A percentile compares a stretch with the other conserved stretches of the same genome.
These are phyloP conservation scores for Brienomyrus brachyistius DNA, from an alignment of 2,113 vertebrate species.

Conservation along the genomic window DNA sequence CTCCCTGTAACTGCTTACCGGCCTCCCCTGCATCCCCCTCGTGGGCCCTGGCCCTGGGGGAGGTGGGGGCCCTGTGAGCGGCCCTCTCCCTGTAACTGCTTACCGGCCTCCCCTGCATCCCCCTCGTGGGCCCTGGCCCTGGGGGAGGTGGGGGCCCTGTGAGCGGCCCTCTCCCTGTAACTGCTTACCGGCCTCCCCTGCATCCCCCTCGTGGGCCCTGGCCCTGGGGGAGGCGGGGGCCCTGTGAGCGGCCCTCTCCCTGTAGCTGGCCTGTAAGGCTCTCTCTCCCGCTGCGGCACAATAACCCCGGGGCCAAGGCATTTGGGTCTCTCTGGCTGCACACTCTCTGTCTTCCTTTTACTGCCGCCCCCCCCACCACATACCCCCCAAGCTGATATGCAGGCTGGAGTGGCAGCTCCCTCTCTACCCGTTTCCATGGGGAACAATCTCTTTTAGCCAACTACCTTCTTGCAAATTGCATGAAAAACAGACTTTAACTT, in stretches of 20 bases:
- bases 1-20: too few species aligned
- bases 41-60: too few species aligned
- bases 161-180: conserved; percentile 49
- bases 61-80: too few species aligned
- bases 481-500: conserved; percentile 68
- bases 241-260: too few species aligned
- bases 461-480: conserved; percentile 69
- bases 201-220: conserved; percentile 41
- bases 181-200: conserved; percentile 36
- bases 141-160: background rate
- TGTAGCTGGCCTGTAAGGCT: conserved; percentile 54
- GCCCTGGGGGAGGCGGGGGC: too few species aligned
- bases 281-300: conserved; percentile 56
- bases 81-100: too few species aligned
- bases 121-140: too few species aligned
- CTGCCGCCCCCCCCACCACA: conserved; percentile 8
- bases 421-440: conserved; percentile 75
- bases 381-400: conserved; percentile 45
- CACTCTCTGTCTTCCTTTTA: conserved; percentile 9
- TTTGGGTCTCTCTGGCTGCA: conserved; percentile 8
- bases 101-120: too few species aligned
- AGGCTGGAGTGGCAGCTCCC: conserved; percentile 74
- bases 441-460: conserved; percentile 35
- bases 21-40: too few species aligned
- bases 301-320: conserved; percentile 62